Percentiles rank a stretch among this genome's conserved stretches.
phyloP scores from a whole-genome alignment of 2,888 invertebrate species.

The Bellardia pandia region DNA sequence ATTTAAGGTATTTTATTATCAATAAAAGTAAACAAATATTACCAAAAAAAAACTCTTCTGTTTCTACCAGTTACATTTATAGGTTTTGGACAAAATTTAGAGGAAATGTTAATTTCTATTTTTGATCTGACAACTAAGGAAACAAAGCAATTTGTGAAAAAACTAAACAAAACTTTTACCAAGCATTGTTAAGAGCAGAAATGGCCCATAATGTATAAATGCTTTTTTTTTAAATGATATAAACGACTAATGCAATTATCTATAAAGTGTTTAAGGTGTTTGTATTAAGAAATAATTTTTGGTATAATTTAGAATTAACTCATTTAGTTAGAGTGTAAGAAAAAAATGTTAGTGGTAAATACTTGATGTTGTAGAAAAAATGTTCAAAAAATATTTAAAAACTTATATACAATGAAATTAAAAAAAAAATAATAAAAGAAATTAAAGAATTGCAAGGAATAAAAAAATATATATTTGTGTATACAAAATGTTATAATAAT shows the following conservation, averaged over 20 bases:
- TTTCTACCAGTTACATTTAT: too few species aligned
- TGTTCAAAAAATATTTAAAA: not conserved
- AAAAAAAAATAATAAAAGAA: not conserved
- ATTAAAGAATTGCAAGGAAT: not conserved
- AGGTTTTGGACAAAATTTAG: too few species aligned
- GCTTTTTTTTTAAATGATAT: too few species aligned
- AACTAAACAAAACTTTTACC: too few species aligned
- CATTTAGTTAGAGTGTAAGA: not conserved
- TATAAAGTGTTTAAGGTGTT: constrained; percentile 2
- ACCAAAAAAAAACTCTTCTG: too few species aligned
- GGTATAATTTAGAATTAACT: constrained; percentile 60
- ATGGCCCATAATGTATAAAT: too few species aligned
- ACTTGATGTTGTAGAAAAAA: constrained; percentile 53
- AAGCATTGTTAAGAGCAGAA: too few species aligned
- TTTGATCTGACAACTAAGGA: too few species aligned
- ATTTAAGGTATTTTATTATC: not conserved
- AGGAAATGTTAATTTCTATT: too few species aligned
- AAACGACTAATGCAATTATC: not conserved
- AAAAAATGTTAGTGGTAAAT: constrained; percentile 8
- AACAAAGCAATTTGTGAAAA: too few species aligned
- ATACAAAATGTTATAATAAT: constrained; percentile 10
- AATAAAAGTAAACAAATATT: not conserved
- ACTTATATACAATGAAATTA: constrained; percentile 30
- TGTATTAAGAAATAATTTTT: constrained; percentile 63
- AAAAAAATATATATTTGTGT: not conserved